Conservation (phyloP, 2,113 vertebrate species). For the Alectura lathami region DNA sequence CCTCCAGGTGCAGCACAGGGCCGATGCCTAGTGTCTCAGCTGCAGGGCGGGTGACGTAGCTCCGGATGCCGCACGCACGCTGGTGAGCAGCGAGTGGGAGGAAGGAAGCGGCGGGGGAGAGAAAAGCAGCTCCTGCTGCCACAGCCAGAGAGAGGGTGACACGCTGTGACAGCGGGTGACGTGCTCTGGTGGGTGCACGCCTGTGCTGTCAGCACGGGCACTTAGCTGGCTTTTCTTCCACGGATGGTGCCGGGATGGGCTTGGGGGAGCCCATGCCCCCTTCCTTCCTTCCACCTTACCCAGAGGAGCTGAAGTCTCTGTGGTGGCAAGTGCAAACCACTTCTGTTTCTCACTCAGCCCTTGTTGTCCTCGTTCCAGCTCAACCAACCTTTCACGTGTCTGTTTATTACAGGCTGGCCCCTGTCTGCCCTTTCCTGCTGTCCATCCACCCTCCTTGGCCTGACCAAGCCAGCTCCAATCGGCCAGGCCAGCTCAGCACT, state of each 20-base stretch:
- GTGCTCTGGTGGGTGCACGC: background rate
- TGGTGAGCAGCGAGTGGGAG: background rate
- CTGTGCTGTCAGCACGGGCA: background rate
- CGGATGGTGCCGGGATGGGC: background rate
- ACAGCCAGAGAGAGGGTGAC: background rate
- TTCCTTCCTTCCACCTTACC: background rate
- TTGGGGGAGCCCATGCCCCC: background rate
- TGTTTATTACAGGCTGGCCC: background rate
- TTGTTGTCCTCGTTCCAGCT: background rate
- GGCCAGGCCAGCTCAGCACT: background rate
- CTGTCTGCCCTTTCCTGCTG: background rate
- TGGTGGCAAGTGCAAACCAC: background rate
- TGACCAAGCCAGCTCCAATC: background rate
- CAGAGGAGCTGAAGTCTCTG: background rate
- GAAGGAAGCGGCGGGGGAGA: background rate
- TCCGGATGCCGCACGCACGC: fast-evolving
- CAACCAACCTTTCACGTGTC: background rate
- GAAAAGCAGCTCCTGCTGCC: background rate
- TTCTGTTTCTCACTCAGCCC: background rate
- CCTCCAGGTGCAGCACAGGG: background rate
- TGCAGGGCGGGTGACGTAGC: fast-evolving
- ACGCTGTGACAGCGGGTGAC: background rate
- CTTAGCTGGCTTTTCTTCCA: background rate
- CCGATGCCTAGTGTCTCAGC: fast-evolving
- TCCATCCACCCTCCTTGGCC: background rate